Conservation (phyloP, 2,888 invertebrate genomes). For the Hypomecis punctinalis region DNA sequence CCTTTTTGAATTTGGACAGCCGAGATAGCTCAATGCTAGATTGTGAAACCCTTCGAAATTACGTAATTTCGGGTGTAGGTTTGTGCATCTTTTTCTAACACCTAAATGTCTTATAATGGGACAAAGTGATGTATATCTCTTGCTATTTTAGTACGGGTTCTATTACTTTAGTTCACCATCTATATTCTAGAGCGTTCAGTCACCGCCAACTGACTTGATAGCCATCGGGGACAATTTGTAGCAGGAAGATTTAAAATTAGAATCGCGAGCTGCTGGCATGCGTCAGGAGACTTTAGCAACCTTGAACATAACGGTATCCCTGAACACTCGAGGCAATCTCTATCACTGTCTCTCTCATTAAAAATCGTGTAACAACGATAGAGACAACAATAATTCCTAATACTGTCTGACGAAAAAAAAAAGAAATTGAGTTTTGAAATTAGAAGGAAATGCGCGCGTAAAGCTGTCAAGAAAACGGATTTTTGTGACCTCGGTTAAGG, state of each 20-base stretch:
- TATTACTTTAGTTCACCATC: too few relatives aligned
- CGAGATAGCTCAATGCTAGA: too few relatives aligned
- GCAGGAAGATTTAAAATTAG: slow-evolving; percentile 60
- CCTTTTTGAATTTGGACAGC: too few relatives aligned
- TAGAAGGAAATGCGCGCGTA: background rate
- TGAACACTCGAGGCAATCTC: background rate
- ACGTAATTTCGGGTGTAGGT: too few relatives aligned
- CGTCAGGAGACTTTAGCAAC: slow-evolving; percentile 33
- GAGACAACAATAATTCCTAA: too few relatives aligned
- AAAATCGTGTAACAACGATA: too few relatives aligned
- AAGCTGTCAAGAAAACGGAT: slow-evolving; percentile 1
- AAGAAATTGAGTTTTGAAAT: background rate
- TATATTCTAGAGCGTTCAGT: slow-evolving; percentile 4
- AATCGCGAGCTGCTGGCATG: slow-evolving; percentile 56
- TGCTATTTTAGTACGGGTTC: too few relatives aligned
- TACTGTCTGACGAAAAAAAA: background rate
- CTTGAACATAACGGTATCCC: slow-evolving; percentile 10
- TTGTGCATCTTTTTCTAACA: too few relatives aligned
- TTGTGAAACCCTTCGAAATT: too few relatives aligned
- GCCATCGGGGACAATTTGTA: slow-evolving; percentile 53
- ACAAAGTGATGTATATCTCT: too few relatives aligned
- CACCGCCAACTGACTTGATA: slow-evolving; percentile 27
- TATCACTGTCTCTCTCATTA: background rate
- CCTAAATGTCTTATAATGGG: too few relatives aligned
- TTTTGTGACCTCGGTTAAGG: background rate